Base-by-base conservation (phyloP, 30 jellyfish, hydroid and myxozoan species). In the Rhopilema esculentum region DNA sequence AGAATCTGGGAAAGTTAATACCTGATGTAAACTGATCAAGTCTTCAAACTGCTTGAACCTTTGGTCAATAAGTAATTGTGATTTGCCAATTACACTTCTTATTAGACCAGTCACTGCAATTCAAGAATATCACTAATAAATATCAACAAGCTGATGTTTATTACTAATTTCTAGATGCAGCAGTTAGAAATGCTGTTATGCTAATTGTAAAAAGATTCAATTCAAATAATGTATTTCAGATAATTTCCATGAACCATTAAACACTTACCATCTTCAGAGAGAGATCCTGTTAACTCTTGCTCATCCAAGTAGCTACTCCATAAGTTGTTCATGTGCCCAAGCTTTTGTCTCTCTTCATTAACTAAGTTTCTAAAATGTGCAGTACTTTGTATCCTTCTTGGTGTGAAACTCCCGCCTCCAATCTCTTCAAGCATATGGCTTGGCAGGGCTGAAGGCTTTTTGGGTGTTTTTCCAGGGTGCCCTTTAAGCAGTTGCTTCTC, bases 41-140 rank as follows among this genome's bases (percentile, higher is more conserved):
- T 82, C 93, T 69, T 83, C 85, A 67, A 92, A 92, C 65, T 92
- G 98, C n/a, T 69, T 79, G 52, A 92, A 92, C 22, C 98, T 51
- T 66, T 92, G 92, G 31, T 87, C 83, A 87, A 87, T 92, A 7
- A 92, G 72, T 50, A 92, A 52, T 26, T 92, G 94, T 33, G 96
- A 96, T 64, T 92, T 96, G 20, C 98, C 98, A 92, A 92, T 80
- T 0, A 93, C 96, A 21, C 96, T 87, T 75, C 92, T 86, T 23
- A 92, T 87, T 68, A 70, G 69, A 7, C 98, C 98, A 24, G 68
- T 88, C 8, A 69, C 98, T 92, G 69, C 40, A 84, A 88, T 20
- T n/a, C 33, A 57, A 49, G 20, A 70, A 15, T 0, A 28, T 6
- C 25, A 28, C 6, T 30, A 25, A 8, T 40, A 40, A 40, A 40